Evolutionary conservation across 2,797 vertebrate species (phyloP), one percentile per base, ranked within the genome.

Genomic region (Lepus oiostolus): DNA sequence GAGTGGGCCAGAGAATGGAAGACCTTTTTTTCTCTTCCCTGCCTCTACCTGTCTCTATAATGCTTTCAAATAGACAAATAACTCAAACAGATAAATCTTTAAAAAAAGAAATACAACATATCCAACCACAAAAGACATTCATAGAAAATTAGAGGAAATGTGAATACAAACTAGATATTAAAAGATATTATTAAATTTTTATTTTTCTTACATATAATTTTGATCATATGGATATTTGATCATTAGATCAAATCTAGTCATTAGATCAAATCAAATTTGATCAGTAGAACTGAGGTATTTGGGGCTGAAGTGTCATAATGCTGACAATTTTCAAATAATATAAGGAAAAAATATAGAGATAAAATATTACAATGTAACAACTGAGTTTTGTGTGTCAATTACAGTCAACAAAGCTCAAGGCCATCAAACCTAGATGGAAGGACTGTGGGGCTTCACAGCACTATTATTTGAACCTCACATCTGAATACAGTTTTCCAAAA

Each of bases 91-190:
- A 42, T 42, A 42, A 42, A 42, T 42, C 42, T 72, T 86, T 52
- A 58, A 63, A 90, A 90, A 42, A 52, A 4, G 82, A 90, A 82
- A n/a, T 32, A 83, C 70, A 89, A 68, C 19, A 82, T 70, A 79
- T 82, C 32, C 2, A 86, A 54, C 17, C 67, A 88, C 10, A 63
- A 22, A 85, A 63, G 30, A 62, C 32, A 88, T 71, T 54, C 5
- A 71, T 28, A n/a, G 47, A 13, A n/a, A 74, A 80, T 30, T 54
- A 88, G 42, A 28, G 28, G 32, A 84, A 92, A 22, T 76, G 28
- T 77, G 50, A 81, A 32, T 35, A 35, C 50, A 22, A 38, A 70
- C 50, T 63, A 9, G 17, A 54, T 62, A 52, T 52, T 76, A 90
- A 38, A 90, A 54, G 58, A 72, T 26, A 87, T 24, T 79, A 67